Evolutionary conservation across 2,888 invertebrate genomes (phyloP).

Genomic region (Habroteleia sp.): DNA sequence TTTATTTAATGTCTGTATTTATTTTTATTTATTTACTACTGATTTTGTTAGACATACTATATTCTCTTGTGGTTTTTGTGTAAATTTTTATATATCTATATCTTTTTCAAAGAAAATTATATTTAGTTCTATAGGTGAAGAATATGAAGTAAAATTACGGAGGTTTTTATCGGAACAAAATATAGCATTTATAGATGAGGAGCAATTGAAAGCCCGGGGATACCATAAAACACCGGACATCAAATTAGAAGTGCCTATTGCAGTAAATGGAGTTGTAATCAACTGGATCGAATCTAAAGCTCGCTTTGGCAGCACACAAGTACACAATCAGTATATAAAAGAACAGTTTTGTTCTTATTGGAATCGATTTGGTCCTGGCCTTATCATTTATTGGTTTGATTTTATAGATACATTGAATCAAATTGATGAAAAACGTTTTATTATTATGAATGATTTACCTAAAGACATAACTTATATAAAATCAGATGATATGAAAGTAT

Average conservation of each 20-base stretch:
- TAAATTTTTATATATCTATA: too few relatives aligned
- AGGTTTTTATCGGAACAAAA: slow-evolving; percentile 84
- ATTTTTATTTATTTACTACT: too few relatives aligned
- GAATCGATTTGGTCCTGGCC: slow-evolving; percentile 96
- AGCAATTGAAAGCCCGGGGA: slow-evolving; percentile 89
- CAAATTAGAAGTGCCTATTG: slow-evolving; percentile 93
- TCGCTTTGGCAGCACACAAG: slow-evolving; percentile 92
- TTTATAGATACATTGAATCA: slow-evolving; percentile 85
- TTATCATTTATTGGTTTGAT: slow-evolving; percentile 98
- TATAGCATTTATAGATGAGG: slow-evolving; percentile 88
- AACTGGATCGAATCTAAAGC: slow-evolving; percentile 99
- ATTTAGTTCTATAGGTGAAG: slow-evolving; percentile 89
- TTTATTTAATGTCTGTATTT: too few relatives aligned
- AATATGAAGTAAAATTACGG: slow-evolving; percentile 90
- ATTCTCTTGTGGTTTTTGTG: too few relatives aligned
- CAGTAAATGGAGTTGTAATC: slow-evolving; percentile 91
- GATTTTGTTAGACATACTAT: too few relatives aligned
- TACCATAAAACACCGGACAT: slow-evolving; percentile 98
- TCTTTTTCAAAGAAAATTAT: too few relatives aligned
- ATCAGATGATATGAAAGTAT: slow-evolving; percentile 66
- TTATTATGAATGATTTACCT: slow-evolving; percentile 85
- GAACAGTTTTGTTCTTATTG: slow-evolving; percentile 94
- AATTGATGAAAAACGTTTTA: slow-evolving; percentile 82
- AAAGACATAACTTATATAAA: too few relatives aligned
- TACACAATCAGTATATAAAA: slow-evolving; percentile 90